Percentiles rank a stretch among this genome's conserved stretches.
These are phyloP conservation scores for Bergia puertoricense DNA, from an alignment of 92 coral and sea anemone genomes.

Conservation along the genomic window DNA sequence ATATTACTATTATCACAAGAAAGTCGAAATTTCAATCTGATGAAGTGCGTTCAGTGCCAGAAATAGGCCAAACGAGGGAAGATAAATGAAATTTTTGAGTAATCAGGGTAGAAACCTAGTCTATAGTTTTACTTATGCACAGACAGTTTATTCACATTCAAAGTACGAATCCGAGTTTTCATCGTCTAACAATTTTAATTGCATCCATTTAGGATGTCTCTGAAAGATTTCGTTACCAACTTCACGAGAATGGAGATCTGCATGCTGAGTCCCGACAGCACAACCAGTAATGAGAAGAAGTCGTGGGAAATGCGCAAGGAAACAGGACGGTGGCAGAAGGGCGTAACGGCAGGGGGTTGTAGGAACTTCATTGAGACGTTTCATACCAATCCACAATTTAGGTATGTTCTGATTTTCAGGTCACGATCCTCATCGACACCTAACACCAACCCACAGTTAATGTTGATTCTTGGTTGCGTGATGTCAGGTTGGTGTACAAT, in stretches of 20 bases:
- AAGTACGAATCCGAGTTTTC: background rate
- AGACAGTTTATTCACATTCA: background rate
- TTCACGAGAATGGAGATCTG: constrained; percentile 47
- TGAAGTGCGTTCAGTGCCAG: too few relatives aligned
- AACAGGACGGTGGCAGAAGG: constrained; percentile 82
- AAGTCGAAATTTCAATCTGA: too few relatives aligned
- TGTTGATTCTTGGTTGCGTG: constrained; percentile 29
- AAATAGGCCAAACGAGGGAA: too few relatives aligned
- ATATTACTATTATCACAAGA: too few relatives aligned
- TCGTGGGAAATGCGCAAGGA: constrained; percentile 76
- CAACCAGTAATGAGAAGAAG: constrained; percentile 44
- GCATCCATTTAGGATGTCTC: constrained; percentile 38
- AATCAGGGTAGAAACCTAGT: too few relatives aligned
- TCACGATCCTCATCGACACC: constrained; percentile 35
- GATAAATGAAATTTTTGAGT: too few relatives aligned
- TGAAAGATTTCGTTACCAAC: constrained; percentile 33
- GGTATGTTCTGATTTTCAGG: constrained; percentile 37
- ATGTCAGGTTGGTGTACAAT: too few relatives aligned
- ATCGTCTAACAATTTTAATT: background rate
- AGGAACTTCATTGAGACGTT: constrained; percentile 87
- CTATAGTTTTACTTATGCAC: too few relatives aligned
- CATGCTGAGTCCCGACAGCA: constrained; percentile 40
- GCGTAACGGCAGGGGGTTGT: constrained; percentile 85
- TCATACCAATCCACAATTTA: constrained; percentile 85
- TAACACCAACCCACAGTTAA: constrained; percentile 83